These are phyloP conservation scores for Harpegnathos saltator DNA, from an alignment of 1,140 invertebrate species.

Conservation along the genomic window DNA sequence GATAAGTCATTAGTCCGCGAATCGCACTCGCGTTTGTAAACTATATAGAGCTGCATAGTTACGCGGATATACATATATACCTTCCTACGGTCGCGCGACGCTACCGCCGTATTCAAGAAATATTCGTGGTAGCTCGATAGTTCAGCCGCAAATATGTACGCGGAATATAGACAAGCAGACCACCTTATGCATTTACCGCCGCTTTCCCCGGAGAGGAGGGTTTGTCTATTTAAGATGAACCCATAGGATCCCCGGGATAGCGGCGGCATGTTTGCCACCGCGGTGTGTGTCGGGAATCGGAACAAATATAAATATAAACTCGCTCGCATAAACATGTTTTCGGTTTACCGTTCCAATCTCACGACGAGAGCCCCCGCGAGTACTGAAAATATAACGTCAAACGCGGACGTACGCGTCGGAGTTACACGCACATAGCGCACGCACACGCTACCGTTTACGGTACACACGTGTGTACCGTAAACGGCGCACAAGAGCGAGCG, in stretches of 20 bases:
- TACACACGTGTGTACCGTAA: too few relatives aligned
- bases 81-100: neutral
- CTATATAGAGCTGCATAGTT: conserved; percentile 22
- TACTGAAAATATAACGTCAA: too few relatives aligned
- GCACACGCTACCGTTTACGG: too few relatives aligned
- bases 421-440: too few relatives aligned
- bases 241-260: too few relatives aligned
- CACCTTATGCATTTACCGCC: conserved; percentile 3
- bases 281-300: too few relatives aligned
- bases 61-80: neutral
- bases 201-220: neutral
- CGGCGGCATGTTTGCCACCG: too few relatives aligned
- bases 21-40: conserved; percentile 46
- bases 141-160: conserved; percentile 31
- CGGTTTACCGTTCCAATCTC: too few relatives aligned
- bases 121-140: conserved; percentile 36
- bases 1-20: conserved; percentile 65
- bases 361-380: too few relatives aligned
- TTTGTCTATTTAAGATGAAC: too few relatives aligned
- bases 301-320: too few relatives aligned
- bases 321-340: too few relatives aligned
- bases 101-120: conserved; percentile 35
- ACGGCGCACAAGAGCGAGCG: neutral
- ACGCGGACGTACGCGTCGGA: neutral
- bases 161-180: neutral